Conservation (phyloP, 2,888 invertebrate genomes). For the Monopis laevigella region DNA sequence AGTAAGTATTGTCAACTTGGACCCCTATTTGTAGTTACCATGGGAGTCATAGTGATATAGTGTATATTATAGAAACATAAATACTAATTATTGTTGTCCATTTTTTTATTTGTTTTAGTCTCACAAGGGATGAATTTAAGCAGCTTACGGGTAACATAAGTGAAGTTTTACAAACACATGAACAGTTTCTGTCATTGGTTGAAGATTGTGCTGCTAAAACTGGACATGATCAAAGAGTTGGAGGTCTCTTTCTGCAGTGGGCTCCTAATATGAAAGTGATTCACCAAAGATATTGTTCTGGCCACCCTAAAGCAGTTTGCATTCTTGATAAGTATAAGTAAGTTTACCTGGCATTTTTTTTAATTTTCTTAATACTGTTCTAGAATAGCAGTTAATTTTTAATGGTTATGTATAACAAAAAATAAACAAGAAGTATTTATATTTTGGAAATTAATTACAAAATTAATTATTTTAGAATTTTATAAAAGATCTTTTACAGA, state of each 20-base stretch:
- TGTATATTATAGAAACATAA: too few species aligned
- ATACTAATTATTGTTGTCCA: neutral
- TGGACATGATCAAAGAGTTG: constrained; percentile 83
- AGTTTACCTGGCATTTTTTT: constrained; percentile 28
- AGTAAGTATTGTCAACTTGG: too few species aligned
- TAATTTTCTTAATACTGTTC: too few species aligned
- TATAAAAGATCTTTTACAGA: too few species aligned
- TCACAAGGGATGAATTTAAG: constrained; percentile 85
- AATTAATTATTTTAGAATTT: too few species aligned
- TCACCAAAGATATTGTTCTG: constrained; percentile 89
- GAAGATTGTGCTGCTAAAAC: constrained; percentile 81
- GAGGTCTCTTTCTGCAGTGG: constrained; percentile 88
- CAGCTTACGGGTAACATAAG: constrained; percentile 89
- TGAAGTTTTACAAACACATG: constrained; percentile 87
- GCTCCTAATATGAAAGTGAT: constrained; percentile 84
- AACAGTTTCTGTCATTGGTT: constrained; percentile 78
- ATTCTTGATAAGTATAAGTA: constrained; percentile 94
- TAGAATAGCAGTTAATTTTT: too few species aligned
- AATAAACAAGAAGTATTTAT: too few species aligned
- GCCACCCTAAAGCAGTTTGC: constrained; percentile 94
- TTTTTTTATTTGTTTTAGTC: constrained; percentile 60
- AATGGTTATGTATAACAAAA: too few species aligned
- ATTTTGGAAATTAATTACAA: too few species aligned
- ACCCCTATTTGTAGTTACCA: too few species aligned
- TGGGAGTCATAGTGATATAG: too few species aligned